A percentile compares a stretch with the other conserved stretches of the same genome.
Evolutionary conservation across 2,797 vertebrate genomes (phyloP).

Genomic region (Pyrrhura leucotis): DNA sequence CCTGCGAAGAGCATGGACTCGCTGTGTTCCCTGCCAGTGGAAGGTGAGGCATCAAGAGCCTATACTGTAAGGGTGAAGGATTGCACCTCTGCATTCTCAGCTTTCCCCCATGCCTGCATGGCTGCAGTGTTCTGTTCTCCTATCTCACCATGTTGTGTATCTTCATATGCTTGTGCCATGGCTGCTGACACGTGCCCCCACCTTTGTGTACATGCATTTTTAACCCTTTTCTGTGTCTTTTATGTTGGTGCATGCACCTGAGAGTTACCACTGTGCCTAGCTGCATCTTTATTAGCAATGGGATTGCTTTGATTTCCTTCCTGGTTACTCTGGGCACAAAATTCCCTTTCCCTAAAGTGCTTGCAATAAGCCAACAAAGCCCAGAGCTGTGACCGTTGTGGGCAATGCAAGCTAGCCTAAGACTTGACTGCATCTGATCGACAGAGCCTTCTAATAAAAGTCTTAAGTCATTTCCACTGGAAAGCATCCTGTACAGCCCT

Average conservation of each 20-base stretch:
- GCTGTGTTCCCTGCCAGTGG: slow-evolving; percentile 90
- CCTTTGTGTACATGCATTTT: neutral
- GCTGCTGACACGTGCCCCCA: neutral
- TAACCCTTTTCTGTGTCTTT: neutral
- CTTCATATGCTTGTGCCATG: neutral
- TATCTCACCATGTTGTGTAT: neutral
- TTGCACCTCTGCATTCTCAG: neutral
- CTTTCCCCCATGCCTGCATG: neutral
- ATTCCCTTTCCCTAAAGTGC: neutral
- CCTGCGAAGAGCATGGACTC: slow-evolving; percentile 99
- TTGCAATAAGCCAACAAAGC: neutral
- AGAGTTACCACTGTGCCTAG: neutral
- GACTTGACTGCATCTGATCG: neutral
- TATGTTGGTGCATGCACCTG: neutral
- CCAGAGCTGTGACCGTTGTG: neutral
- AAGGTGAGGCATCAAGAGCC: slow-evolving; percentile 78
- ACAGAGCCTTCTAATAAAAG: neutral
- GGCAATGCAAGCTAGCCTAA: neutral
- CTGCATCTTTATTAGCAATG: neutral
- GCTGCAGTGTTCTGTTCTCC: neutral
- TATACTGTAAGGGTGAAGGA: neutral
- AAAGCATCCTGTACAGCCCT: neutral
- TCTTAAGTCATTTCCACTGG: neutral
- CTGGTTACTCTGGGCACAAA: neutral
- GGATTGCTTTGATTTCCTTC: neutral